Percentiles rank a stretch among this genome's conserved stretches.
These are phyloP conservation scores for Pasiphila rectangulata DNA, from an alignment of 2,888 invertebrate species.

Conservation along the genomic window DNA sequence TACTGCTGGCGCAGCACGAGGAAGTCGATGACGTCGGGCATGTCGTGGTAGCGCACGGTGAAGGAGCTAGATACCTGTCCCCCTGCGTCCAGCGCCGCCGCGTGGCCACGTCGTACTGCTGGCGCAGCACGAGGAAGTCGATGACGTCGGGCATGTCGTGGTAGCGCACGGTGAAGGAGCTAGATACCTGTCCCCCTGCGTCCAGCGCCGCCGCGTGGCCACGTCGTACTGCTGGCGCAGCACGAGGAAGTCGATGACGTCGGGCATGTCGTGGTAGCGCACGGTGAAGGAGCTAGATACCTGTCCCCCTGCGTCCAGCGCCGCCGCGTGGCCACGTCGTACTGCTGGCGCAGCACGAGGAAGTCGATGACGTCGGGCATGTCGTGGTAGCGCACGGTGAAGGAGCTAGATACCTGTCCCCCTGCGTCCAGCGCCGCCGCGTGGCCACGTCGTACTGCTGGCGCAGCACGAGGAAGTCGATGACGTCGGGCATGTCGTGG, in stretches of 20 bases:
- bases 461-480: slow-evolving; percentile 7
- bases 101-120: not conserved
- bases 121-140: not conserved
- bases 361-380: not conserved
- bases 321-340: not conserved
- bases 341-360: not conserved
- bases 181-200: not conserved
- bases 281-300: too few relatives aligned
- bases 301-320: not conserved
- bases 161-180: too few relatives aligned
- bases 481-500: not conserved
- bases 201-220: not conserved
- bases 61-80: slow-evolving; percentile 31
- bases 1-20: not conserved
- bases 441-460: not conserved
- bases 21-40: not conserved
- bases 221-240: not conserved
- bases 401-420: not conserved
- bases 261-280: not conserved
- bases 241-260: not conserved
- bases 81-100: not conserved
- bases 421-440: not conserved
- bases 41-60: slow-evolving; percentile 39
- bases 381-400: not conserved
- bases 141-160: not conserved